Base-by-base conservation (phyloP, 2,113 vertebrate genomes). In the Phycodurus eques region DNA sequence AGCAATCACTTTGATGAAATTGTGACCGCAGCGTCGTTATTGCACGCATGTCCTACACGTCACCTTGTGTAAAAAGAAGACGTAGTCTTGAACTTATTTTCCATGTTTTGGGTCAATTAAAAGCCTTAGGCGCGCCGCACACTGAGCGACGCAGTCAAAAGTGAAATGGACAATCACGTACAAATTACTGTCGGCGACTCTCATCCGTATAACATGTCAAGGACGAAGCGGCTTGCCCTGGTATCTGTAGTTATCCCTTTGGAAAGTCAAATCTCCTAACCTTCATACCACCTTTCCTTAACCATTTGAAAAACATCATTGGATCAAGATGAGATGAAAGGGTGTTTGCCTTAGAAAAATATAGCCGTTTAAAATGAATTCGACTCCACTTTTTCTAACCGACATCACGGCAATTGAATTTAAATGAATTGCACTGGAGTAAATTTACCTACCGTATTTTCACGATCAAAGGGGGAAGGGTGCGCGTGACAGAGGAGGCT, bases 1-100 rank as follows among this genome's bases (percentile, higher is more conserved):
- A 76, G 72, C 81, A 85, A 79, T 81, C 71, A 70, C 49, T 33
- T 10, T 73, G 76, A 85, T 82, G 74, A 69, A 70, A 82, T 76
- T 49, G 15, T 44, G 46, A 64, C 35, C 71, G 27, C 68, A 22
- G 59, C 5, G 22, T 57, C 73, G 66, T 57, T 75, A 65, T 49
- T 13, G 43, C 33, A 33, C 10, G 17, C 15, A 1, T 42, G 71
- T 81, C 72, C 77, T 65, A 69, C 68, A 59, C 73, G 59, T 61
- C 44, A 80, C 80, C 76, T 75, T 69, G 67, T 71, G 43, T 67
- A 35, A 68, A 74, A 65, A 72, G 33, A 70, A 63, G 27, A 27
- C 27, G 1, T 51, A 47, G 42, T 54, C 4, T 82, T 73, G 11
- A 77, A 80, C 66, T 64, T 72, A 63, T 71, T 78, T 46, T 63